Percentiles rank a stretch among this genome's conserved stretches.
phyloP scores from a whole-genome alignment of 92 coral and sea anemone genomes.

The Phenganax subtilis region DNA sequence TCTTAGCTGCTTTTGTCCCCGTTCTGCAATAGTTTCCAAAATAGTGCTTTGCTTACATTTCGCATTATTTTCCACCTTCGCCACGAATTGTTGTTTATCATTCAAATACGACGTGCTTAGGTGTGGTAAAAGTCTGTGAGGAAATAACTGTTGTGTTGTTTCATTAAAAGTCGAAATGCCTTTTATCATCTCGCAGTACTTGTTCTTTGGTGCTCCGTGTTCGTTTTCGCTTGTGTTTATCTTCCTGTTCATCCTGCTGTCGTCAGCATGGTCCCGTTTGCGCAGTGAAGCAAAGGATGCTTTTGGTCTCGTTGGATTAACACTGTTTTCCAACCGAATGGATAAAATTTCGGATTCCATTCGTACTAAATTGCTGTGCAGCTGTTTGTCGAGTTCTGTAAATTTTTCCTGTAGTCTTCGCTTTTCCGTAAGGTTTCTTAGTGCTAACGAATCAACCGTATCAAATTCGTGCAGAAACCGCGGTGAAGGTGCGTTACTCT shows the following conservation, averaged over 20 bases:
- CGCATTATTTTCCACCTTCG: background rate
- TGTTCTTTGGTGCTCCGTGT: background rate
- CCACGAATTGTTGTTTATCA: background rate
- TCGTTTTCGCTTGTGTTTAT: background rate
- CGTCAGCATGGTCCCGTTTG: background rate
- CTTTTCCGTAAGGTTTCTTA: conserved; percentile 76
- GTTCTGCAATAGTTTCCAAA: conserved; percentile 23
- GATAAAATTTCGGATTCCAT: conserved; percentile 72
- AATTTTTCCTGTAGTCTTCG: conserved; percentile 65
- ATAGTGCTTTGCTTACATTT: background rate
- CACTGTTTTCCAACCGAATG: conserved; percentile 27
- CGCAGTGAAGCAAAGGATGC: background rate
- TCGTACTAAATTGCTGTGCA: conserved; percentile 69
- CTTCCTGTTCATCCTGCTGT: background rate
- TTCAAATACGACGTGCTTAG: conserved; percentile 3
- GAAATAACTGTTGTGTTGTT: background rate
- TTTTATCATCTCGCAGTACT: background rate
- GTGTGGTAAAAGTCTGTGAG: background rate
- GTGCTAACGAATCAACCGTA: conserved; percentile 49
- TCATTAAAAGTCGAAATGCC: background rate
- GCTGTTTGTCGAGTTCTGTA: conserved; percentile 61
- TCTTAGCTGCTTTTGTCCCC: conserved; percentile 5
- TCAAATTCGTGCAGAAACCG: conserved; percentile 27
- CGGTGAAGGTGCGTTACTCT: conserved; percentile 3
- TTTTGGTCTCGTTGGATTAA: background rate